Base-by-base conservation (phyloP, 2,888 invertebrate species). In the Acleris emargana region DNA sequence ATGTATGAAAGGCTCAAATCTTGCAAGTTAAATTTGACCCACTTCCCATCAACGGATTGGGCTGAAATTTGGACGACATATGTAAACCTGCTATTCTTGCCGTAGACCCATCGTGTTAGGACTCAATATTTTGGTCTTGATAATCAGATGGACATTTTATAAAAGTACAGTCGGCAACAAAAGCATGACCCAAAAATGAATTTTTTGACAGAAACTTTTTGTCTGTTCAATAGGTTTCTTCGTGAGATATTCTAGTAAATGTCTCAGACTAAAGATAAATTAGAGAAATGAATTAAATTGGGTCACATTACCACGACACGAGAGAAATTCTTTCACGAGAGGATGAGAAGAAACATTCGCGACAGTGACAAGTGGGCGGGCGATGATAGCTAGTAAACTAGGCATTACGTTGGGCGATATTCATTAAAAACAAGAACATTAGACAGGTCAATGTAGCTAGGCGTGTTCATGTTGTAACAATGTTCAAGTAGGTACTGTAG, bases 321-420 rank as follows among this genome's bases (percentile, higher is more conserved):
- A 68, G 72, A 75, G 77, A 79, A 84, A 86, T 86, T 81, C 74
- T 57, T 61, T 66, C 60, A 57, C 60, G 60, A 61, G 74, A 71
- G 74, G 67, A 76, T 72, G 77, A 78, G 77, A 84, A 78, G 61
- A 64, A 81, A 80, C 76, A 79, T 78, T 81, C 70, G 76, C 78
- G 83, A 84, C 86, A 83, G 81, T 86, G 86, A 86, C 77, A 55
- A 53, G 87, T 87, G 83, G 87, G 86, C 76, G 82, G 76, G 71
- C 72, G 79, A 73, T 72, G 77, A 81, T 77, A 55, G 32, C 60
- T 55, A 28, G 66, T 42, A 66, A 57, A 61, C 60, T 61, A 61
- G 60, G 58, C 57, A 57, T 66, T 51, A 57, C 57, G 50, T 43
- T 18, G 38, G 45, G 52, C 57, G 22, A 60, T 55, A 38, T 55